Base-by-base conservation (phyloP, 2,113 vertebrate genomes). In the Noctilio leporinus region DNA sequence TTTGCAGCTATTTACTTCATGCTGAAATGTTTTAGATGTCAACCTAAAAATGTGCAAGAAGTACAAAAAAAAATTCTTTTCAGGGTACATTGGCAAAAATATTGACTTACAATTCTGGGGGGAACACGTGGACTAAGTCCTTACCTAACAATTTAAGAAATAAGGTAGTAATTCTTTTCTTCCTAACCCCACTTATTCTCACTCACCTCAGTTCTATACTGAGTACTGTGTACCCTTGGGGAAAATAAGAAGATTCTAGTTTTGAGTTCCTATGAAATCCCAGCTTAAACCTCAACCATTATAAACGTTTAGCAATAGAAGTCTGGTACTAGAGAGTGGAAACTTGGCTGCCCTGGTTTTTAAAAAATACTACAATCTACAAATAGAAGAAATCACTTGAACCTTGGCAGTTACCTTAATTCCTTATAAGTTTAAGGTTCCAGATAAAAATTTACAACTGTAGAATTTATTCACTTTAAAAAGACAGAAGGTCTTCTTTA, bases 381-480 rank as follows among this genome's bases (percentile, higher is more conserved):
- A 70, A 93, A 80, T 84, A 95, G 49, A 38, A 91, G 53, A 0
- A 38, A 93, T 95, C 1, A 40, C 88, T 87, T 93, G 14, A 92
- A 57, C 83, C 75, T 92, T 94, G 96, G 89, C 91, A 83, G 70
- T 82, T 83, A 77, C 64, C 77, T 93, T 28, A 70, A 55, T 49
- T 94, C 89, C 49, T 69, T 90, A 59, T 64, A 62, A 87, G 35
- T 24, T 7, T 92, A 67, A 40, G 51, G 76, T 86, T 97, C 88
- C 86, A 86, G 83, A 30, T 65, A 93, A 95, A 95, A 96, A 96
- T 86, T 86, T 45, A 89, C 47, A 65, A 30, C 73, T 70, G 85
- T 14, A 91, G 87, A 93, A 69, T 1, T 20, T 33, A 38, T 51
- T 76, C 24, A 45, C 76, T 91, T 55, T 84, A 40, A 57, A 89